Conservation (phyloP, 1,140 invertebrate genomes). For the Polyergus mexicanus region DNA sequence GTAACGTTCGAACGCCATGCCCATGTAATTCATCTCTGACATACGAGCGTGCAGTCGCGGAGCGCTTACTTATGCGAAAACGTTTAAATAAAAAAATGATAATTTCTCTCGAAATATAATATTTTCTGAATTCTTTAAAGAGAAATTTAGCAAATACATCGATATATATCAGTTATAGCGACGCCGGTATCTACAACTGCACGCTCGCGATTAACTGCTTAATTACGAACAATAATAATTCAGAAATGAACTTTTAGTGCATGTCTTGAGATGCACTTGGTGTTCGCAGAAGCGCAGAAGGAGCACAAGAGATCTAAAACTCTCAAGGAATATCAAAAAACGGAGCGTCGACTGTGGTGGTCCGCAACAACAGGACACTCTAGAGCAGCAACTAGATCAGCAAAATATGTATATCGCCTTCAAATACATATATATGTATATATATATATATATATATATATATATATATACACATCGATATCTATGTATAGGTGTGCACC, state of each 20-base stretch:
- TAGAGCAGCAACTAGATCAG: conserved; percentile 71
- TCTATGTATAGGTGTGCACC: conserved; percentile 52
- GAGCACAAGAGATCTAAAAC: conserved; percentile 71
- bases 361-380: conserved; percentile 72
- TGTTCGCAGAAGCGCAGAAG: conserved; percentile 76
- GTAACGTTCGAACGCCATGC: conserved; percentile 71
- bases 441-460: conserved; percentile 27
- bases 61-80: background rate
- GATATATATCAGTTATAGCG: background rate
- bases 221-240: conserved; percentile 76
- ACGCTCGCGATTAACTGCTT: conserved; percentile 66
- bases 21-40: conserved; percentile 70
- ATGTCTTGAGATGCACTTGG: conserved; percentile 78
- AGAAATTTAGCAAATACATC: background rate
- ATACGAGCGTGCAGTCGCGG: conserved; percentile 59
- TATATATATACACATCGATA: background rate
- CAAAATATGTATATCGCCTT: conserved; percentile 65
- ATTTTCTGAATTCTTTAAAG: background rate
- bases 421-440: conserved; percentile 35
- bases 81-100: background rate
- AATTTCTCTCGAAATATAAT: background rate
- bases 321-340: conserved; percentile 71
- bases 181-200: conserved; percentile 31
- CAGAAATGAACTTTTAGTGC: conserved; percentile 73
- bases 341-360: conserved; percentile 67